phyloP scores from a whole-genome alignment of 2,113 vertebrate species.

The Smithornis capensis region DNA sequence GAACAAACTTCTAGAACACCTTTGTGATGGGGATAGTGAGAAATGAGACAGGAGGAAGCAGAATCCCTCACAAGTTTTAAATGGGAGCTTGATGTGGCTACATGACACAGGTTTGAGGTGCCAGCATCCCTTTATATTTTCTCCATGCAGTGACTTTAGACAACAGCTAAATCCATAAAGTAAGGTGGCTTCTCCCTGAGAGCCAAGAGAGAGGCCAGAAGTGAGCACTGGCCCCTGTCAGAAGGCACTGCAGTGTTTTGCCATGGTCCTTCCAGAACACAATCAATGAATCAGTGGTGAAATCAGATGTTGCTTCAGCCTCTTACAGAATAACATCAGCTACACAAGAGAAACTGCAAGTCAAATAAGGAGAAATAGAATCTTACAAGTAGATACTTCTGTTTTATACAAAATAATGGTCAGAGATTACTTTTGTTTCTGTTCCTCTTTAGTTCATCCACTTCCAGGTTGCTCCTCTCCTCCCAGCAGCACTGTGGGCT shows the following conservation, averaged over 20 bases:
- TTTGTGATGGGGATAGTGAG: not conserved
- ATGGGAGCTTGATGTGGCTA: not conserved
- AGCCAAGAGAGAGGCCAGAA: not conserved
- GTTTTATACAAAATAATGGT: not conserved
- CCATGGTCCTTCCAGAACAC: not conserved
- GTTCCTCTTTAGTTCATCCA: not conserved
- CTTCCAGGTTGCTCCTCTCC: not conserved
- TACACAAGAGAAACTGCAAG: not conserved
- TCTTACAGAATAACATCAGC: not conserved
- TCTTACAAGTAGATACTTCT: not conserved
- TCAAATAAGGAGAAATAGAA: constrained; percentile 1
- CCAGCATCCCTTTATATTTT: not conserved
- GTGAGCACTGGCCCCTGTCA: not conserved
- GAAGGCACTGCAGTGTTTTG: not conserved
- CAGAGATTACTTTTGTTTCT: constrained; percentile 5
- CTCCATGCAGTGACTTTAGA: not conserved
- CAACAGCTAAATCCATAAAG: not conserved
- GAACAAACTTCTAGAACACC: not conserved
- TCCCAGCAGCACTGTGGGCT: not conserved
- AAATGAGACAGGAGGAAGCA: not conserved
- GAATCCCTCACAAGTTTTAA: not conserved
- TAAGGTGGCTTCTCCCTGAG: not conserved
- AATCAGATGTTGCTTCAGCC: not conserved
- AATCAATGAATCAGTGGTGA: not conserved
- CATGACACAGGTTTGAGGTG: not conserved